Percentiles rank a stretch among this genome's conserved stretches.
Conservation (phyloP, 1,140 invertebrate genomes). For the Diachasmimorpha longicaudata region DNA sequence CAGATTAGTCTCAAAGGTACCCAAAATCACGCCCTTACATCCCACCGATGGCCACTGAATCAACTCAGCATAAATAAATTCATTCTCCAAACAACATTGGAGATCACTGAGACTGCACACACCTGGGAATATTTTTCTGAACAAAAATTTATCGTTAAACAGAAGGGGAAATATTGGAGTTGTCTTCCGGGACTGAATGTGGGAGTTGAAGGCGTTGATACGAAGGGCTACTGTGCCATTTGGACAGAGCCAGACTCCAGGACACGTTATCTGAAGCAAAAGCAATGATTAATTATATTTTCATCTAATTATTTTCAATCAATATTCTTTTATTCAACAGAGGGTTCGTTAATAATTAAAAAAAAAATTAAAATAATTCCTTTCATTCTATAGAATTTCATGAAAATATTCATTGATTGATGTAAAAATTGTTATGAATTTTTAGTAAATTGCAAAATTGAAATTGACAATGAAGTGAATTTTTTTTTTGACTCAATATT, state of each 20-base stretch:
- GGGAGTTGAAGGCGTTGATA: constrained; percentile 67
- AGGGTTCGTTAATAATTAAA: too few species aligned
- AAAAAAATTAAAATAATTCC: too few species aligned
- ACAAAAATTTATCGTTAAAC: constrained; percentile 71
- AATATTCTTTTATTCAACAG: too few species aligned
- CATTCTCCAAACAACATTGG: constrained; percentile 59
- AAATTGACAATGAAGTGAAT: too few species aligned
- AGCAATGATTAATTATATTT: not conserved
- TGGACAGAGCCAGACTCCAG: constrained; percentile 76
- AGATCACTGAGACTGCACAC: constrained; percentile 60
- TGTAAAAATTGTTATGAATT: too few species aligned
- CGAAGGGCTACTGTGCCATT: constrained; percentile 71
- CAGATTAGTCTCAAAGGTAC: constrained; percentile 69
- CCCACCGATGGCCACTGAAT: constrained; percentile 67
- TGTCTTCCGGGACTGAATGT: constrained; percentile 66
- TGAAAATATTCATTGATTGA: too few species aligned
- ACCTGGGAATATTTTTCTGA: constrained; percentile 67
- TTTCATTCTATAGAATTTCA: too few species aligned
- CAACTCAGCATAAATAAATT: constrained; percentile 68
- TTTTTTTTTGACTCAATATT: not conserved
- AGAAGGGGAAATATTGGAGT: constrained; percentile 70
- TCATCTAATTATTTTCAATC: not conserved
- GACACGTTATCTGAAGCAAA: constrained; percentile 70
- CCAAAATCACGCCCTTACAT: constrained; percentile 62
- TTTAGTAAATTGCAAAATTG: too few species aligned